Evolutionary conservation across 2,888 invertebrate species (phyloP), one percentile per base, ranked within the genome.

Genomic region (Drosophila neutralis): DNA sequence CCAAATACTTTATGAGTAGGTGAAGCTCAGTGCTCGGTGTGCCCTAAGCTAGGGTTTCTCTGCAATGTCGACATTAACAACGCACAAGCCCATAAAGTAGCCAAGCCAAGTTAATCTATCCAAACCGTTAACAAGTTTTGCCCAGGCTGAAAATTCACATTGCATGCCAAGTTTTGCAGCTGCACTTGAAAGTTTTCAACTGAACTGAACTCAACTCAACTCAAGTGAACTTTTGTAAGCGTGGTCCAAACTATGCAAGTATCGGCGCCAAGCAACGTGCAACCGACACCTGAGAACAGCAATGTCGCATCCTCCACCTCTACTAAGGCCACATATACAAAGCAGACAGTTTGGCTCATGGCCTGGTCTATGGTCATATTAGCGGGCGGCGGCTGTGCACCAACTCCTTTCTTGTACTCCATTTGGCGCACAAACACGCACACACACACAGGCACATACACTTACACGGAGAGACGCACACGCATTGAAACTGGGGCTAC

Each of bases 161-260:
- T 64, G 48, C 66, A 67, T 81, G 69, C 67, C 70, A 79, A 79
- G 73, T 80, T 80, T 80, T 73, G 57, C 82, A 76, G 79, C 72
- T 85, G 86, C 86, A 85, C 86, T 88, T 88, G 80, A 85, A 84
- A 84, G 83, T 88, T 84, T 87, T 88, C 80, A 68, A 76, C 68
- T 48, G 10, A 82, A 67, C 77, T 75, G 11, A 49, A 27, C 81
- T 83, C 67, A 66, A 79, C 69, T 83, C 65, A 67, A 80, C 70
- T 87, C 69, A 68, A 77, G 68, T 57, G 45, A 86, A 78, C 79
- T 82, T 76, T 75, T 71, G 78, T 77, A 62, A 75, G 77, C 59
- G 68, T 63, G 60, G 69, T 65, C 67, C 51, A 63, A 73, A 72
- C 72, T 65, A 49, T 51, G 57, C 78, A 69, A 49, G 45, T 45